Base-by-base conservation (phyloP, 2,888 invertebrate species). In the Pelosia muscerda region DNA sequence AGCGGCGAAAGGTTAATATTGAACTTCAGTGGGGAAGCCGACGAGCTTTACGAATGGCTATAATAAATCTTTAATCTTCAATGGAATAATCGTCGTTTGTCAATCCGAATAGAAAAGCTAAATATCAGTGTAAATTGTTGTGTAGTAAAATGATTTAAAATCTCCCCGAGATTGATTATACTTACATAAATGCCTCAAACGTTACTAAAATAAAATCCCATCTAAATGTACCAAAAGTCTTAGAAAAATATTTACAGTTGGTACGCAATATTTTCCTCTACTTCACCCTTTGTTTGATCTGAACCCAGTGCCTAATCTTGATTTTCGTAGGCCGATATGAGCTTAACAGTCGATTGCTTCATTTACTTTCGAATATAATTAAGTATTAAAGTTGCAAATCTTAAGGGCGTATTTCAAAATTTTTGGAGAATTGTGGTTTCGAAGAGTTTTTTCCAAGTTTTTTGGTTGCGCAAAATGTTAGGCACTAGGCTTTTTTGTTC, bases 341-440 rank as follows among this genome's bases (percentile, higher is more conserved):
- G 25, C 57, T 56, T 28, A 56, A 42, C 55, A 26, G 63, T n/a
- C n/a, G 54, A 59, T 63, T 31, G 58, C 25, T 63, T 59, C 28
- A 63, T 55, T 74, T 70, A 64, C 38, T 54, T 54, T 54, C 23
- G 54, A 1, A 10, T 55, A 25, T 55, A 55, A 55, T 13, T 22
- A 53, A 2, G n/a, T 53, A 22, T n/a, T 53, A 53, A 53, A 22
- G 10, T 22, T 53, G 31, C 10, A 34, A 34, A 34, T 9, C 6
- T 8, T 10, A 8, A 10, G 9, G 10, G 31, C 31, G 31, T 34
- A 34, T 34, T 34, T 6, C 38, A 15, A 38, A 38, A 15, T 15
- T 38, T 15, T 42, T 42, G 15, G 5, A 5, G 4, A 19, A 19
- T 42, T 42, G 5, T 42, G 19, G 42, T 42, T 42, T 19, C 42